Evolutionary conservation across 2,888 invertebrate species (phyloP).

Genomic region (Conchocele bisecta): DNA sequence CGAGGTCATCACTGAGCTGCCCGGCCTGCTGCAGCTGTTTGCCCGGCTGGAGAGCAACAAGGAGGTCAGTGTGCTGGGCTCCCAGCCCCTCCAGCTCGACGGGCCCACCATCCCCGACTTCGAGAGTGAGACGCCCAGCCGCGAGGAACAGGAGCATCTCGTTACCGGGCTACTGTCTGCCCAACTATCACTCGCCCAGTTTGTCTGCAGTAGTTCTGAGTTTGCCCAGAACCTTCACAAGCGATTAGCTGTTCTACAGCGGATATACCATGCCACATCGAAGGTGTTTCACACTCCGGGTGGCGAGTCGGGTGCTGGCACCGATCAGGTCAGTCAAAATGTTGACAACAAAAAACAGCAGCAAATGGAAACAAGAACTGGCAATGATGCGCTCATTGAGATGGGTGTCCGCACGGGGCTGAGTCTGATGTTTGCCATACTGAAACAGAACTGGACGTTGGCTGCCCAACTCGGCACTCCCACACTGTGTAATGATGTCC

Average conservation of each 20-base stretch:
- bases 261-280: slow-evolving; percentile 86
- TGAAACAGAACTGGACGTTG: slow-evolving; percentile 86
- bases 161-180: slow-evolving; percentile 84
- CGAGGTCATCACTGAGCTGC: slow-evolving; percentile 84
- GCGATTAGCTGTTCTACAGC: slow-evolving; percentile 85
- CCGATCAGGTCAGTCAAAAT: not conserved
- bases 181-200: slow-evolving; percentile 85
- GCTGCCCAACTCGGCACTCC: slow-evolving; percentile 73
- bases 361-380: slow-evolving; percentile 38
- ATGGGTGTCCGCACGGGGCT: slow-evolving; percentile 87
- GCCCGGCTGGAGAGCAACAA: slow-evolving; percentile 85
- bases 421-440: slow-evolving; percentile 85
- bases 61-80: slow-evolving; percentile 76
- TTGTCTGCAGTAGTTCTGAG: slow-evolving; percentile 85
- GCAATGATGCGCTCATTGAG: slow-evolving; percentile 85
- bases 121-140: slow-evolving; percentile 84
- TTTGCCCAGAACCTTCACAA: slow-evolving; percentile 85
- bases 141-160: slow-evolving; percentile 85
- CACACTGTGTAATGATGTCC: slow-evolving; percentile 86
- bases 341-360: slow-evolving; percentile 25
- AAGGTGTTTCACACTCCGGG: slow-evolving; percentile 84
- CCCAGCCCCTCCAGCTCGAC: slow-evolving; percentile 78
- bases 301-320: not conserved
- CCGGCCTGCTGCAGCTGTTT: slow-evolving; percentile 85
- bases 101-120: slow-evolving; percentile 84